Base-by-base conservation (phyloP, 2,797 vertebrate species). In the Urocyon cinereoargenteus region DNA sequence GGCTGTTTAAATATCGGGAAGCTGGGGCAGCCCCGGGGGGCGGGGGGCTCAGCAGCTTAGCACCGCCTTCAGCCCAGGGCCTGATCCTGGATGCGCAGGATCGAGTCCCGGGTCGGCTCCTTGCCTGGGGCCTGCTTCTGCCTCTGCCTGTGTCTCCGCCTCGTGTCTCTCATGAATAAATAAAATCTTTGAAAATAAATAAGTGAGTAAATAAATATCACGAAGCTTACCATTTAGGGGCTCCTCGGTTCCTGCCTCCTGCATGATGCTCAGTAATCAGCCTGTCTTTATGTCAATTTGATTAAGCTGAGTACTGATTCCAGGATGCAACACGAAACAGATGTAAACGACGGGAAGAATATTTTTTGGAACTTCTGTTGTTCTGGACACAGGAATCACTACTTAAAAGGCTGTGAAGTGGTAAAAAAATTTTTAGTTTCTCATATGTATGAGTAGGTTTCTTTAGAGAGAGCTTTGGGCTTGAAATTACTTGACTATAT, bases 401-500 rank as follows among this genome's bases (percentile, higher is more conserved):
- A 57, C 70, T 21, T 95, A 18, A 97, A 92, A 97, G 90, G 94
- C 4, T 64, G 1, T 2, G 55, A 49, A 24, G 40, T 28, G 22
- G 31, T 12, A 87, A 62, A 45, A 45, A 49, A 84, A 86, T 75
- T 26, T 61, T 92, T 26, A 49, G 18, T 28, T 82, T 95, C 86
- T 94, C 49, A 34, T 40, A 36, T n/a, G 0, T 31, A 6, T 62
- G 18, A 31, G 78, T 55, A 92, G 51, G 19, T 24, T 96, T 18
- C 95, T 94, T 91, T 70, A 73, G 75, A 75, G 55, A 91, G 73
- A 51, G 1, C 45, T 61, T 57, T 83, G 85, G 49, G 36, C 70
- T 97, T 91, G 40, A 53, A 66, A 91, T n/a, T 59, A 26, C 31
- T 75, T 77, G 21, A 13, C 15, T 61, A 2, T 51, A 68, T 68